Percentiles rank a stretch among this genome's conserved stretches.
Conservation (phyloP, 1,140 invertebrate species). For the Hetaerina americana region DNA sequence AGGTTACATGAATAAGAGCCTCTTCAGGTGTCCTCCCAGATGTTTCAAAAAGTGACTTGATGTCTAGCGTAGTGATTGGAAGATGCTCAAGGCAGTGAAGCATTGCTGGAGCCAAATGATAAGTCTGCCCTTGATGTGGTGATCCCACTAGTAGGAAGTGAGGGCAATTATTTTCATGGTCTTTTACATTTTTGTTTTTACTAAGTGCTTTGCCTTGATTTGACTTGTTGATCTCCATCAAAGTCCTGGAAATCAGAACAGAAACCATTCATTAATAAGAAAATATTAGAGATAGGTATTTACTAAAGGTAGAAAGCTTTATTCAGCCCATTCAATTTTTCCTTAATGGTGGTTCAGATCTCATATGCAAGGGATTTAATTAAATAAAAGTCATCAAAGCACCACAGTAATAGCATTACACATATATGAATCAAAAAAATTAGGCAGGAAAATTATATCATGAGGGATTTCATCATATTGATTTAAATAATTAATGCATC, state of each 20-base stretch:
- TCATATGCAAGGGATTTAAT: too few relatives aligned
- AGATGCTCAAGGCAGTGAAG: constrained; percentile 30
- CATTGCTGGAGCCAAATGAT: constrained; percentile 29
- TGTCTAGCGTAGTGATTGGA: constrained; percentile 28
- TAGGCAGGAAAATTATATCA: too few relatives aligned
- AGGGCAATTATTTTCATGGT: background rate
- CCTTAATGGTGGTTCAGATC: too few relatives aligned
- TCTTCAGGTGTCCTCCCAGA: background rate
- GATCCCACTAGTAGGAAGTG: constrained; percentile 14
- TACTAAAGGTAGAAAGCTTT: too few relatives aligned
- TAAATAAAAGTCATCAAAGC: too few relatives aligned
- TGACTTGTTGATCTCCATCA: background rate
- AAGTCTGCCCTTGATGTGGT: constrained; percentile 23
- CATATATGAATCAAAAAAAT: too few relatives aligned
- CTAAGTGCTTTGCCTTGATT: constrained; percentile 5
- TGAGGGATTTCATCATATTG: too few relatives aligned
- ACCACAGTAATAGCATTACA: too few relatives aligned
- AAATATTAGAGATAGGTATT: too few relatives aligned
- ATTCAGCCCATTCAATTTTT: too few relatives aligned
- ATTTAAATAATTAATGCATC: too few relatives aligned
- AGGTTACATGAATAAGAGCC: background rate
- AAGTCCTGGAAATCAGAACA: constrained; percentile 22
- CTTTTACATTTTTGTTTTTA: background rate
- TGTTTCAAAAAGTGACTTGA: constrained; percentile 27
- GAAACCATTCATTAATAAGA: too few relatives aligned